Conservation (phyloP, 2,888 invertebrate genomes). For the Oeneis ivallda region DNA sequence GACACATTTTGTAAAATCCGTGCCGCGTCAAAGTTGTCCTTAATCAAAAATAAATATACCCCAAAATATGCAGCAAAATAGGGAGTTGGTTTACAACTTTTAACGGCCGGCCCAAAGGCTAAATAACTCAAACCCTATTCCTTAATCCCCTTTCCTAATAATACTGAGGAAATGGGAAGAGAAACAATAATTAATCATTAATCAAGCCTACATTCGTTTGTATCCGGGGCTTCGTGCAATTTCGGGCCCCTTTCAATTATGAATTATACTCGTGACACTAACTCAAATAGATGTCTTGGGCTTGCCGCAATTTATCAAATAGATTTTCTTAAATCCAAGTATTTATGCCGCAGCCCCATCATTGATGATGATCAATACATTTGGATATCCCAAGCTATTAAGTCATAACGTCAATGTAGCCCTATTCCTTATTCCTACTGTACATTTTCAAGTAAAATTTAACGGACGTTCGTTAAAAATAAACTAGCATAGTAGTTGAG, state of each 20-base stretch:
- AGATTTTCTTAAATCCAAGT: constrained; percentile 70
- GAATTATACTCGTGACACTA: constrained; percentile 70
- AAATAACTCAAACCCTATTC: constrained; percentile 34
- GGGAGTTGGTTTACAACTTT: constrained; percentile 27
- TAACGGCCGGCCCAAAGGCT: constrained; percentile 27
- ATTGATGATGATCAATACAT: constrained; percentile 15
- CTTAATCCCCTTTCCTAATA: constrained; percentile 49
- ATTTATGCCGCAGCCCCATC: constrained; percentile 44
- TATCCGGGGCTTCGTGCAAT: constrained; percentile 63
- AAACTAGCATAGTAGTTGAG: no score
- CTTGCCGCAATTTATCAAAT: constrained; percentile 77
- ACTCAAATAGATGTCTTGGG: constrained; percentile 75
- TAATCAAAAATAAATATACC: constrained; percentile 31
- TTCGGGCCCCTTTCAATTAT: constrained; percentile 75
- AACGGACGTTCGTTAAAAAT: no score
- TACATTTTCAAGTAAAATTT: no score
- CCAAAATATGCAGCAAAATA: constrained; percentile 29
- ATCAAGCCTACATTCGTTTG: constrained; percentile 75
- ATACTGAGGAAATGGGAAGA: constrained; percentile 51
- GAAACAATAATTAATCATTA: constrained; percentile 83
- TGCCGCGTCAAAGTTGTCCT: constrained; percentile 22
- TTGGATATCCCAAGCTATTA: no score
- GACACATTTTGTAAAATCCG: constrained; percentile 14
- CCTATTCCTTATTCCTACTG: no score
- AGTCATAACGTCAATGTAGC: no score